phyloP scores from a whole-genome alignment of 2,888 invertebrate species.

The Notocelia uddmanniana region DNA sequence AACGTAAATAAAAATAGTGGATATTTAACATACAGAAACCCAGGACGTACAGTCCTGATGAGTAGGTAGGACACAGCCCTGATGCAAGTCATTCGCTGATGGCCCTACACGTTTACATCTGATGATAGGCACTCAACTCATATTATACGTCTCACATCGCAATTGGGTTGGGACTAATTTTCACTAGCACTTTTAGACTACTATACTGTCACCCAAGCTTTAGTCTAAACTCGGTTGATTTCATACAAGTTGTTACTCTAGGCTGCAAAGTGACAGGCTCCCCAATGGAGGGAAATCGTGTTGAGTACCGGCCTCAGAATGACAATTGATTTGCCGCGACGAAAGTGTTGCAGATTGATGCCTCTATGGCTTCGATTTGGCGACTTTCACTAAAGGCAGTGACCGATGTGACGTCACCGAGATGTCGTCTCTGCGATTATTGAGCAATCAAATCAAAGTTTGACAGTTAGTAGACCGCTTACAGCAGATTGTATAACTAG shows the following conservation, averaged over 20 bases:
- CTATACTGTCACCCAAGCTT: no score
- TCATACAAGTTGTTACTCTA: not conserved
- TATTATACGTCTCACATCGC: no score
- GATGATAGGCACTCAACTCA: no score
- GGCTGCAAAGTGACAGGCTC: slow-evolving; percentile 7
- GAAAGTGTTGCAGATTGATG: slow-evolving; percentile 81
- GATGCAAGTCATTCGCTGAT: not conserved
- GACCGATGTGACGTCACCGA: slow-evolving; percentile 53
- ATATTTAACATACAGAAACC: not conserved
- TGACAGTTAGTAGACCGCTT: slow-evolving; percentile 8
- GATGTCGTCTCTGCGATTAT: slow-evolving; percentile 41
- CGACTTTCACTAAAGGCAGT: slow-evolving; percentile 75
- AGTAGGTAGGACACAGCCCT: not conserved
- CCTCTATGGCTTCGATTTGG: slow-evolving; percentile 61
- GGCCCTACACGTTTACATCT: no score
- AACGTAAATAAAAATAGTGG: not conserved
- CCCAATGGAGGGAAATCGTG: slow-evolving; percentile 63
- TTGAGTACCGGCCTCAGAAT: slow-evolving; percentile 66
- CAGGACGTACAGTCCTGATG: not conserved
- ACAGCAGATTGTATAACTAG: not conserved
- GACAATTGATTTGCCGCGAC: slow-evolving; percentile 73
- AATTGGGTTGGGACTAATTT: not conserved
- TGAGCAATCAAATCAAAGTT: slow-evolving; percentile 33
- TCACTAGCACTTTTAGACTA: not conserved
- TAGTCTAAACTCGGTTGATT: not conserved